Conservation (phyloP, 2,113 vertebrate species). For the Eurypyga helias region DNA sequence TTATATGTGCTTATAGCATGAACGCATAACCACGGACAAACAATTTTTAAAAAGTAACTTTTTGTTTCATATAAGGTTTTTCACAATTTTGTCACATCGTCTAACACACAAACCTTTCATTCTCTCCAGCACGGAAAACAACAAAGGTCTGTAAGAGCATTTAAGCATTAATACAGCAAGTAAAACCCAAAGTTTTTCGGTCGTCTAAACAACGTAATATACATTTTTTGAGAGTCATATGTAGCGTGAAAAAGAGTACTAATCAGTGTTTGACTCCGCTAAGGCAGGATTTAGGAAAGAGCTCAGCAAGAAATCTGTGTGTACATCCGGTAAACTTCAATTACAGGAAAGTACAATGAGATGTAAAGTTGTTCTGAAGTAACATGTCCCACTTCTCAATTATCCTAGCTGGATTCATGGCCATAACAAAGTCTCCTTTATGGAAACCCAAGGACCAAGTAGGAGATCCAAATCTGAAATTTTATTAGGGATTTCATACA, state of each 20-base stretch:
- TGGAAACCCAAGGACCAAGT: neutral
- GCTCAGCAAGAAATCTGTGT: neutral
- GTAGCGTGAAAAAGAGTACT: neutral
- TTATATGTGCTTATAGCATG: neutral
- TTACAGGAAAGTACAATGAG: neutral
- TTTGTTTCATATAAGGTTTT: neutral
- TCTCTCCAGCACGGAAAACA: neutral
- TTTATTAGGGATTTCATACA: neutral
- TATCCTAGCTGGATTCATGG: neutral
- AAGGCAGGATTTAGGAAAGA: neutral
- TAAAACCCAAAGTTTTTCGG: neutral
- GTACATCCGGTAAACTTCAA: neutral
- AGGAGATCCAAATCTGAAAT: neutral
- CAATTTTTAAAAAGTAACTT: neutral
- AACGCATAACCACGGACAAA: neutral
- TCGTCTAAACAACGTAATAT: neutral
- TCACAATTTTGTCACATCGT: neutral
- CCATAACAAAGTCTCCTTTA: neutral
- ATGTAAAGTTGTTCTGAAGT: neutral
- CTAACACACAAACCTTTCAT: neutral
- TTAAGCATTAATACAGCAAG: neutral
- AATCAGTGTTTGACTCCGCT: neutral
- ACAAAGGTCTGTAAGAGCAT: neutral
- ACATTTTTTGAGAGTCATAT: neutral
- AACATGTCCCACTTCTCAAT: neutral